Percentiles rank a stretch among this genome's conserved stretches.
These are phyloP conservation scores for Pediacus dermestoides DNA, from an alignment of 2,888 invertebrate genomes.

Conservation along the genomic window DNA sequence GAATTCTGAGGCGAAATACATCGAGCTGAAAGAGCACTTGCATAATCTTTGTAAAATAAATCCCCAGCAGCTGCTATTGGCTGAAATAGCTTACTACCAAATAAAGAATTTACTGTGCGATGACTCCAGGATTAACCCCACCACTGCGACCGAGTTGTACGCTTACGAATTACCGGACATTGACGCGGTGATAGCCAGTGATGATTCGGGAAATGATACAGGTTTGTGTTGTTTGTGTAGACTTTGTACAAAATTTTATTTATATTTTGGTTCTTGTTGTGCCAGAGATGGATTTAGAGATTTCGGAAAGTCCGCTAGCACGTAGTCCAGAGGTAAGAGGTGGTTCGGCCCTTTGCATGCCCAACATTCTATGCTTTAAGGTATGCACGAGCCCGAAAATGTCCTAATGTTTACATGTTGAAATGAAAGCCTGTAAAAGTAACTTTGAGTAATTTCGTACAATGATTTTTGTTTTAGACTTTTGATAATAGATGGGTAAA, in stretches of 20 bases:
- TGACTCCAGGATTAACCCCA: constrained; percentile 52
- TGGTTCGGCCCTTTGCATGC: constrained; percentile 79
- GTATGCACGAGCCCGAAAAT: constrained; percentile 57
- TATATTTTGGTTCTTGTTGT: constrained; percentile 20
- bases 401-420: too few relatives aligned
- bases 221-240: constrained; percentile 23
- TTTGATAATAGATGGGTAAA: constrained; percentile 6
- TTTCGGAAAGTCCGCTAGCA: constrained; percentile 43
- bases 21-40: constrained; percentile 71
- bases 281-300: constrained; percentile 40
- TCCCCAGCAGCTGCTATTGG: constrained; percentile 63
- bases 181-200: constrained; percentile 15
- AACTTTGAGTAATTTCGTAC: too few relatives aligned
- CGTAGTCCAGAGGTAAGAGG: constrained; percentile 62
- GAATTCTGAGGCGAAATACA: constrained; percentile 77
- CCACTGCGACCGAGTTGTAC: constrained; percentile 57
- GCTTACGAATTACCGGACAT: constrained; percentile 65
- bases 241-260: constrained; percentile 1
- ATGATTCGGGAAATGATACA: constrained; percentile 29
- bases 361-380: constrained; percentile 83
- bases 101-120: constrained; percentile 60
- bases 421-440: too few relatives aligned
- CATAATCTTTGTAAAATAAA: constrained; percentile 61
- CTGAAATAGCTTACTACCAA: constrained; percentile 63
- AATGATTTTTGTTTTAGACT: constrained; percentile 16